phyloP scores from a whole-genome alignment of 2,888 invertebrate species.

The Allacma fusca region DNA sequence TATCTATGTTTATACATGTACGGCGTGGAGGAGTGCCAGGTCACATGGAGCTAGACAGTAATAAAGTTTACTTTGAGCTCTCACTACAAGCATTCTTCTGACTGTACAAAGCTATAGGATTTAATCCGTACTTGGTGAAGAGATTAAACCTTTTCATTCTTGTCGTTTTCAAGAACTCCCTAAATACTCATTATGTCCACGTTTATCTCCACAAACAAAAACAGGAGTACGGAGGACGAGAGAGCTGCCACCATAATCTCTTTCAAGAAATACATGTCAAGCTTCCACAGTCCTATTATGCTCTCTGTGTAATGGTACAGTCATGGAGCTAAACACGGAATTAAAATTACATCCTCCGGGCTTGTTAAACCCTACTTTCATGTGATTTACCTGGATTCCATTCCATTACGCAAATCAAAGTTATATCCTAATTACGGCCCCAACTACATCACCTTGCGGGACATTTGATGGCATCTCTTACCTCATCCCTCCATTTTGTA shows the following conservation, averaged over 20 bases:
- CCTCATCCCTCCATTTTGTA: too few relatives aligned
- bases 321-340: not conserved
- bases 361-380: not conserved
- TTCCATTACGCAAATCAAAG: not conserved
- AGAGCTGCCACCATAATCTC: not conserved
- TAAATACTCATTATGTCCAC: conserved; percentile 32
- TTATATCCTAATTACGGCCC: not conserved
- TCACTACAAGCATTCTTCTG: conserved; percentile 21
- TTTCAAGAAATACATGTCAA: not conserved
- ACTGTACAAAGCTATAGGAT: conserved; percentile 30
- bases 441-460: too few relatives aligned
- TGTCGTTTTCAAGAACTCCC: conserved; percentile 42
- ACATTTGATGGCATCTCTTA: too few relatives aligned
- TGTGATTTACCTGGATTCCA: not conserved
- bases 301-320: not conserved
- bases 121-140: conserved; percentile 44
- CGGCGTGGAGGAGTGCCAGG: too few relatives aligned
- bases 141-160: conserved; percentile 43
- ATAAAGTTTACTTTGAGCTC: conserved; percentile 40
- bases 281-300: not conserved
- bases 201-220: not conserved
- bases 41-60: not conserved
- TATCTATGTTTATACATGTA: too few relatives aligned
- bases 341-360: conserved; percentile 3
- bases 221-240: not conserved